phyloP scores from a whole-genome alignment of 2,888 invertebrate species.

The Mongoloraphidia duomilia region DNA sequence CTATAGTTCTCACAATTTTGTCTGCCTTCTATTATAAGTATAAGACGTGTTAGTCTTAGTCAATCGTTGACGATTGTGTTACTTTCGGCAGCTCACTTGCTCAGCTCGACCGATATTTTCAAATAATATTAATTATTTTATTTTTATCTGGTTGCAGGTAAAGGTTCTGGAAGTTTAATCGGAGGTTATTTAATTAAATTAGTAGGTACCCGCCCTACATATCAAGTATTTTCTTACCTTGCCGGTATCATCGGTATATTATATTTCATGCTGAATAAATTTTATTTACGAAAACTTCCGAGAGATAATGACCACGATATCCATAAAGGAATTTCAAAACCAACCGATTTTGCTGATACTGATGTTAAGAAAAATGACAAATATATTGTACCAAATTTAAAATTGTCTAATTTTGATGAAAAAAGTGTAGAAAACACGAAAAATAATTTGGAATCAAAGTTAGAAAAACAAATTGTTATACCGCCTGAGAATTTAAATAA shows the following conservation, averaged over 20 bases:
- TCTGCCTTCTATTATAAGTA: not conserved
- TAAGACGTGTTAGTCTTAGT: not conserved
- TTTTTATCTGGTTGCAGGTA: slow-evolving; percentile 35
- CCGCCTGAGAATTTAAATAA: not conserved
- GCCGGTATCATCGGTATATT: slow-evolving; percentile 48
- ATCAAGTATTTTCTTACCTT: slow-evolving; percentile 50
- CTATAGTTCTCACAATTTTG: not conserved
- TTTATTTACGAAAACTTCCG: slow-evolving; percentile 43
- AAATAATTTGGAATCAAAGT: not conserved
- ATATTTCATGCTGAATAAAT: slow-evolving; percentile 53
- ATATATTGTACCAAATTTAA: slow-evolving; percentile 1
- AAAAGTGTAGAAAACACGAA: not conserved
- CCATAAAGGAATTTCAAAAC: slow-evolving; percentile 31
- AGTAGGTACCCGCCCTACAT: slow-evolving; percentile 56
- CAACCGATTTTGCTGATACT: not conserved
- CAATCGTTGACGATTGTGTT: not conserved
- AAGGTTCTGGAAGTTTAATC: slow-evolving; percentile 58
- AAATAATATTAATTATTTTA: not conserved
- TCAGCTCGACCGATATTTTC: not conserved
- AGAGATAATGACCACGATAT: slow-evolving; percentile 40
- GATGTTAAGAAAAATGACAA: not conserved
- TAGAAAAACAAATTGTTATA: too few species aligned
- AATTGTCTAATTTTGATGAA: not conserved
- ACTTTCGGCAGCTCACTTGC: too few species aligned
- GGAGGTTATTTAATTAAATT: slow-evolving; percentile 62